These are phyloP conservation scores for Microcebus tavaratra DNA, from an alignment of 2,113 vertebrate species.

Conservation along the genomic window DNA sequence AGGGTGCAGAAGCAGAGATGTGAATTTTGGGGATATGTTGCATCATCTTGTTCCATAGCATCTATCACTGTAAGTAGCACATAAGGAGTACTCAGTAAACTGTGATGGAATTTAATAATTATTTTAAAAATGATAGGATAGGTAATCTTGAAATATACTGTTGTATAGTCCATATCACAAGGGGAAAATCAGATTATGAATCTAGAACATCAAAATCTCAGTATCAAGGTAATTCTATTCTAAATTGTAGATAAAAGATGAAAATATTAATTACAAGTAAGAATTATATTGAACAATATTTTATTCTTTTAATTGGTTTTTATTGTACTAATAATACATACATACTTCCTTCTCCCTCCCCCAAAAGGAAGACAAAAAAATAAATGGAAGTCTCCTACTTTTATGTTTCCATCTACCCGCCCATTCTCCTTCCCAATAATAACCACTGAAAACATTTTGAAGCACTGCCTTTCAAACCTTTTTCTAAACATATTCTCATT, in stretches of 20 bases:
- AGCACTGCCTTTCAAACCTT: neutral
- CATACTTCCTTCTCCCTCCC: neutral
- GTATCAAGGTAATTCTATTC: neutral
- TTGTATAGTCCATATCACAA: neutral
- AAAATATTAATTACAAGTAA: neutral
- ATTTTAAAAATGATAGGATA: neutral
- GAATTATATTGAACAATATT: neutral
- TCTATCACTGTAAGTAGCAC: neutral
- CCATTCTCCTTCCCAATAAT: neutral
- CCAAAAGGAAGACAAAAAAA: neutral
- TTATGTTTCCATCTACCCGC: neutral
- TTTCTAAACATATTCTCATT: neutral
- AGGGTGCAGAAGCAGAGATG: neutral
- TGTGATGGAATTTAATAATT: neutral
- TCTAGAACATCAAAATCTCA: neutral
- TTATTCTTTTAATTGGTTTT: neutral
- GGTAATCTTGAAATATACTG: neutral
- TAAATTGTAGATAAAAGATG: neutral
- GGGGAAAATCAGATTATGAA: neutral
- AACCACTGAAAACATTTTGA: neutral
- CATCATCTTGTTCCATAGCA: neutral
- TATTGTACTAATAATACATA: neutral
- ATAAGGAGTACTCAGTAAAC: neutral
- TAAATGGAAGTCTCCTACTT: neutral
- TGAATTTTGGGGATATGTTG: neutral